Percentiles rank a stretch among this genome's conserved stretches.
Conservation (phyloP, 1,140 invertebrate species). For the Proctacanthus coquilletti region DNA sequence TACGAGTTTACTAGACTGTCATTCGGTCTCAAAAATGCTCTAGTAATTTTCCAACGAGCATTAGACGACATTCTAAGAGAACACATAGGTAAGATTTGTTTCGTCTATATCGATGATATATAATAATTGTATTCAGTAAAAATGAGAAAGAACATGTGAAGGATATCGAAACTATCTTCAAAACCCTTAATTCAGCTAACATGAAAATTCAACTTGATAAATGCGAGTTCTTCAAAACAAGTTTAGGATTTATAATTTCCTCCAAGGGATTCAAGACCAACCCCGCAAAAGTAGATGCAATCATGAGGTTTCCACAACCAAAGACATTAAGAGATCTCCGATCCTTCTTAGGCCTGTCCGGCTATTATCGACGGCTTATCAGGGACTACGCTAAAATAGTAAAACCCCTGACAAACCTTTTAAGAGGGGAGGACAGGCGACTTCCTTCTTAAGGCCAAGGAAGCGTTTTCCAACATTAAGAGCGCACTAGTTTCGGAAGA, state of each 20-base stretch:
- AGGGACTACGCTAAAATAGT: conserved; percentile 6
- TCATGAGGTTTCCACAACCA: conserved; percentile 6
- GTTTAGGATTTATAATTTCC: background rate
- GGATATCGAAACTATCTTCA: background rate
- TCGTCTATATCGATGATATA: conserved; percentile 3
- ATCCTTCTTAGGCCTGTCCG: conserved; percentile 15
- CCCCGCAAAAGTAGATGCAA: background rate
- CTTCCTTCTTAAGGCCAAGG: background rate
- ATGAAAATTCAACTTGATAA: background rate
- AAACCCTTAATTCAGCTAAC: background rate
- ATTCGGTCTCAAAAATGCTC: background rate
- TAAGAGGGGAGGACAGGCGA: conserved; percentile 5
- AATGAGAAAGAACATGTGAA: background rate
- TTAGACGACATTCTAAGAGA: conserved; percentile 1
- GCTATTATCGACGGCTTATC: conserved; percentile 12
- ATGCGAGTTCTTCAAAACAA: background rate
- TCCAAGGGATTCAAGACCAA: background rate
- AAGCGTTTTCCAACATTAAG: background rate
- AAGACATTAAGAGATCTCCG: conserved; percentile 7
- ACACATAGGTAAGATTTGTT: background rate
- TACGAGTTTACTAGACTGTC: conserved; percentile 1
- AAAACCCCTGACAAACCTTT: conserved; percentile 8
- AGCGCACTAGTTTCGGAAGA: background rate
- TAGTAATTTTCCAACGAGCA: background rate
- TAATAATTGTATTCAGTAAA: background rate